Evolutionary conservation across 2,113 vertebrate species (phyloP).

Genomic region (Phainopepla nitens): DNA sequence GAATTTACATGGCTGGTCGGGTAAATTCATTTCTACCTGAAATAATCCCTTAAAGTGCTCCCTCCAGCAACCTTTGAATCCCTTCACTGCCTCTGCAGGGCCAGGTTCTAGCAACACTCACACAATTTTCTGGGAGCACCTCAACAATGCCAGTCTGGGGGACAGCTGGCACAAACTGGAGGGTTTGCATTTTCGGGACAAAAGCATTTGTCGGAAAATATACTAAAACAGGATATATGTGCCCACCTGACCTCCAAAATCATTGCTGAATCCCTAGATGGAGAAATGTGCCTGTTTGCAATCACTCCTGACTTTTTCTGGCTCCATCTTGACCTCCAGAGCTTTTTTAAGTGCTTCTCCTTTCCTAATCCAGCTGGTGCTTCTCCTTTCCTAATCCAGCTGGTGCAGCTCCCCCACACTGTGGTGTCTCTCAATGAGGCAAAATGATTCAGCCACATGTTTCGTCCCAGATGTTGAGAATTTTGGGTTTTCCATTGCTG

Average conservation of each 20-base stretch:
- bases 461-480: background rate
- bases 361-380: background rate
- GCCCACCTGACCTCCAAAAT: background rate
- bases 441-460: rapidly evolving
- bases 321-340: background rate
- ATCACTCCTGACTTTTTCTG: background rate
- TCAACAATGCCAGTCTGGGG: background rate
- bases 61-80: background rate
- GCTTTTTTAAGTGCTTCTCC: background rate
- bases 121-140: background rate
- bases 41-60: background rate
- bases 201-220: background rate
- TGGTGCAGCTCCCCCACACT: rapidly evolving
- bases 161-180: background rate
- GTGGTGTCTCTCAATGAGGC: background rate
- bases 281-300: background rate
- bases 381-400: background rate
- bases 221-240: rapidly evolving
- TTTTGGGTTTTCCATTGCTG: background rate
- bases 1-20: background rate
- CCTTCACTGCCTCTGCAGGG: background rate
- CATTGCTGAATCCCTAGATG: background rate
- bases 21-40: background rate
- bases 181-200: background rate
- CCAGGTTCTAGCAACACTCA: background rate